Evolutionary conservation across 2,888 invertebrate species (phyloP), one percentile per base, ranked within the genome.

Genomic region (Psococerastis gibbosa): DNA sequence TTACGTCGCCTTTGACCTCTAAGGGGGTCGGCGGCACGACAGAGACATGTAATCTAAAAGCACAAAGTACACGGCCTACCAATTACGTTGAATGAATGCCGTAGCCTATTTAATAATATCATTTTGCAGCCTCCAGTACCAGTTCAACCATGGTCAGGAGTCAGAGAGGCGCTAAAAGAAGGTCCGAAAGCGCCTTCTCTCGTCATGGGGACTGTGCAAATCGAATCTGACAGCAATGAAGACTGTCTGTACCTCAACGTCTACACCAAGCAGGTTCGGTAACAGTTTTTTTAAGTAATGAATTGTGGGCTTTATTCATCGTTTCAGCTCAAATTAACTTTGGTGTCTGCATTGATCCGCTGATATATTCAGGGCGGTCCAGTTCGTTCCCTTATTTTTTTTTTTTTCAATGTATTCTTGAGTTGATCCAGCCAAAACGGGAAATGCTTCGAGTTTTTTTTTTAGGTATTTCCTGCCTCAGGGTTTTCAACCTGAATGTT

Each of bases 221-320:
- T 17, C 13, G 6, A 18, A 13, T 16, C 15, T 15, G 20, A 20
- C 49, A 67, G 69, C 59, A 43, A 60, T 55, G 69, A 85, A 58
- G 76, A 85, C 55, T 84, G 84, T 55, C 63, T 84, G 35, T 75
- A 77, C 51, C 62, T 84, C 3, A 83, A 84, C 54, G 65, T 85
- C 4, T 82, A 73, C 53, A 72, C 81, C 2, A 83, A 84, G 2
- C 47, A 52, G 49, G 52, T 58, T n/a, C n/a, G n/a, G n/a, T n/a
- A n/a, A 47, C 41, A 17, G 34, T 32, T 9, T 9, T 22, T 4
- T 9, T 9, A 23, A 1, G 71, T 70, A 54, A 70, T 80, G 64
- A 78, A 78, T 1, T 67, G 68, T 46, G 68, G 68, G 51, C 56
- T 62, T 11, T 67, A 69, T n/a, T n/a, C n/a, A n/a, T n/a, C n/a